Evolutionary conservation across 2,797 vertebrate species (phyloP).

Genomic region (Odontamblyopus rebecca): DNA sequence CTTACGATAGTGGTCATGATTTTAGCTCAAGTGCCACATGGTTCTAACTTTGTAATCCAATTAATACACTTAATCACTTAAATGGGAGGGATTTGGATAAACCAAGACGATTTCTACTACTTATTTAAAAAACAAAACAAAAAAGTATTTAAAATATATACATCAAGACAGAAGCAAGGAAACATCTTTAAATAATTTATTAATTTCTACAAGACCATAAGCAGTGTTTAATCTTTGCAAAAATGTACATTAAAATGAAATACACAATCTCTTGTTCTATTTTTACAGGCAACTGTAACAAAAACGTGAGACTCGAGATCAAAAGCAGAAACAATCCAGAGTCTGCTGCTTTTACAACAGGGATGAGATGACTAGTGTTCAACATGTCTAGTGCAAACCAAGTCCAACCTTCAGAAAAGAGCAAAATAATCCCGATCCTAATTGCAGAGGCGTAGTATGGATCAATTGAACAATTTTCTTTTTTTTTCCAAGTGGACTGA

Average conservation of each 20-base stretch:
- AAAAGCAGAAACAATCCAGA: conserved; percentile 5
- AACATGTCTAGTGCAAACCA: conserved; percentile 8
- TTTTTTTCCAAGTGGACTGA: neutral
- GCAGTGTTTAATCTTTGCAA: conserved; percentile 61
- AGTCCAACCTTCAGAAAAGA: conserved; percentile 9
- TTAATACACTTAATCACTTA: conserved; percentile 68
- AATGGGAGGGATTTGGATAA: conserved; percentile 14
- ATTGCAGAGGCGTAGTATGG: neutral
- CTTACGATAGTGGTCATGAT: conserved; percentile 29
- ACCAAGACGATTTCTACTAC: neutral
- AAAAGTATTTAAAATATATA: neutral
- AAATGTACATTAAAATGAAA: conserved; percentile 66
- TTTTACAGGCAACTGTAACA: conserved; percentile 35
- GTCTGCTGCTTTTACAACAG: conserved; percentile 13
- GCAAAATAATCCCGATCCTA: conserved; percentile 7
- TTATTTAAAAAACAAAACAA: neutral
- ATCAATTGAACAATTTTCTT: conserved; percentile 5
- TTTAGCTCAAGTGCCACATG: conserved; percentile 55
- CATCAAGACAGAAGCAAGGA: conserved; percentile 3
- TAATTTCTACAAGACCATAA: conserved; percentile 65
- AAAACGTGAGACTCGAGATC: conserved; percentile 1
- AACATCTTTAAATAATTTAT: conserved; percentile 71
- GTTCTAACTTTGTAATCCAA: conserved; percentile 55
- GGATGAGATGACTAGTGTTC: conserved; percentile 6
- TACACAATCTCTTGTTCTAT: conserved; percentile 38